Base-by-base conservation (phyloP, 2,113 vertebrate species). In the Chitala chitala region DNA sequence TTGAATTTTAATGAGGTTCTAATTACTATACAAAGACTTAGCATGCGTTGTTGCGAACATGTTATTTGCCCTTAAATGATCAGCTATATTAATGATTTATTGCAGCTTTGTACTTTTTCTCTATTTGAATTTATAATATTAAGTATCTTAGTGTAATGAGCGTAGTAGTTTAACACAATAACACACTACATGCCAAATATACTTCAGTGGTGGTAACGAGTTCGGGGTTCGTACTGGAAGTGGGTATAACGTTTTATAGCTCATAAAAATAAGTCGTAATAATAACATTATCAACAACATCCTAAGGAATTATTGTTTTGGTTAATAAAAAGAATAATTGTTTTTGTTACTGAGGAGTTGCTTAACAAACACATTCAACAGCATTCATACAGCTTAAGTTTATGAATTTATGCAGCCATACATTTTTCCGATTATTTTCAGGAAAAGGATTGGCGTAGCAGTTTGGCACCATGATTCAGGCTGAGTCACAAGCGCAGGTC, bases 11-110 rank as follows among this genome's bases (percentile, higher is more conserved):
- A 92, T 91, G 88, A 91, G 89, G 87, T 91, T 89, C 90, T 90
- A 91, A 91, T 91, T 89, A 90, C 88, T 87, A 91, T 90, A 91
- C 90, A 89, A 90, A 89, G 88, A 91, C 89, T 92, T 92, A 90
- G 87, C 78, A 84, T 81, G 84, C 80, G 81, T 86, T 90, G 86
- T 82, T 85, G 85, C 85, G 85, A 85, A 88, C 86, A 85, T 89
- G 86, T 87, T 86, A 90, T 90, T 87, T 88, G 82, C 86, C 69
- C 85, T 73, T 82, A 83, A 83, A 87, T 87, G 79, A 85, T 68
- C 48, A 44, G 63, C 46, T 26, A 46, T 74, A 66, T 55, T 13
- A 66, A 74, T 54, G 36, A 42, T 53, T 29, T 12, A 42, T 68
- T 54, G 50, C 53, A 54, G 22, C 15, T 86, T 88, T 88, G 86